phyloP scores from a whole-genome alignment of 2,797 vertebrate genomes.

The Sebastes glaucus region DNA sequence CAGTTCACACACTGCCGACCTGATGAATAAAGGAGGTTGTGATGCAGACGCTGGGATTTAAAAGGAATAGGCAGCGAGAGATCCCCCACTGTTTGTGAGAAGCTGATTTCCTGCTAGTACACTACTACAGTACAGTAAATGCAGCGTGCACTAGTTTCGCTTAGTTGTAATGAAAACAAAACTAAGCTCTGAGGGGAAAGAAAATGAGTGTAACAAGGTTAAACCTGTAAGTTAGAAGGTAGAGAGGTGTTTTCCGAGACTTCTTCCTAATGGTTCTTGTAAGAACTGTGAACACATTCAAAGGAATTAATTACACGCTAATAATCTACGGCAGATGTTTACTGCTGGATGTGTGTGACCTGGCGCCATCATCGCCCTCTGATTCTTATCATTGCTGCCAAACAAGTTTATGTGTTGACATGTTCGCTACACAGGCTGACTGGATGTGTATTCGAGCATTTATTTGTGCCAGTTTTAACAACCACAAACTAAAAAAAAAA shows the following conservation, averaged over 20 bases:
- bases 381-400: constrained; percentile 67
- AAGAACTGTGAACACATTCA: constrained; percentile 41
- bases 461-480: constrained; percentile 43
- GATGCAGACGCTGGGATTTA: neutral
- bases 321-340: constrained; percentile 62
- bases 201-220: neutral
- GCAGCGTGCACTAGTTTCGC: constrained; percentile 62
- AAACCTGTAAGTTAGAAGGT: constrained; percentile 26
- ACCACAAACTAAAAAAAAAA: constrained; percentile 1
- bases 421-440: constrained; percentile 20
- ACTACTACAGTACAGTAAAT: constrained; percentile 51
- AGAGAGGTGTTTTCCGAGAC: constrained; percentile 39
- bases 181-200: neutral
- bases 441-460: neutral
- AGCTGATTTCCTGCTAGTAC: constrained; percentile 68
- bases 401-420: constrained; percentile 52
- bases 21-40: constrained; percentile 28
- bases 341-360: constrained; percentile 44
- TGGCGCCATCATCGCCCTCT: constrained; percentile 19
- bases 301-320: constrained; percentile 53
- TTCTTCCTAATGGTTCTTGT: constrained; percentile 45
- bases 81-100: constrained; percentile 9
- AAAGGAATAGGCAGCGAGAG: neutral
- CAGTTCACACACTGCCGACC: neutral
- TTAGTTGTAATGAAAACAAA: constrained; percentile 64